Conservation (phyloP, 2,113 vertebrate genomes). For the Erythrocebus patas region DNA sequence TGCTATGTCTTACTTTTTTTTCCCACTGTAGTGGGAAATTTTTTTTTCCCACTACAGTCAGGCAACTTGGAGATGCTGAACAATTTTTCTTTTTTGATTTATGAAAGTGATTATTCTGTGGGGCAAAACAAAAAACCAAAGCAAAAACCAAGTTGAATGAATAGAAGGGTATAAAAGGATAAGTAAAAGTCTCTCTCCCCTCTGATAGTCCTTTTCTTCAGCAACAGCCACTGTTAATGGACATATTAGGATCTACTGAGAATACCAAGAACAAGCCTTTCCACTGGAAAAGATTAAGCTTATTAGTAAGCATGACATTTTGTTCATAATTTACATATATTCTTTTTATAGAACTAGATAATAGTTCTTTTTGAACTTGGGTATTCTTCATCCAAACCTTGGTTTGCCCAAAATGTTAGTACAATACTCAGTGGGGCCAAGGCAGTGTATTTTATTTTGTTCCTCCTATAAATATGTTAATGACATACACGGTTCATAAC, state of each 20-base stretch:
- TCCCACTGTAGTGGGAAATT: background rate
- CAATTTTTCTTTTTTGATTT: background rate
- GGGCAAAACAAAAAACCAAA: background rate
- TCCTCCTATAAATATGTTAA: background rate
- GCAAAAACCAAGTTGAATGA: background rate
- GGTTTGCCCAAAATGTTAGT: background rate
- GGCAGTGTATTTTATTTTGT: background rate
- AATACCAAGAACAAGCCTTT: background rate
- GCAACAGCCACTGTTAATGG: background rate
- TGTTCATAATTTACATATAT: background rate
- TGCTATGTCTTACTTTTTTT: background rate
- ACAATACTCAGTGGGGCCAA: background rate
- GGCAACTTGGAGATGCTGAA: background rate
- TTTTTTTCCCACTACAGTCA: background rate
- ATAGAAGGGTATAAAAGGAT: background rate
- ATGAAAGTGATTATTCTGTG: background rate
- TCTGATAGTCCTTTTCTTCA: background rate
- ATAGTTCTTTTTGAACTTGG: background rate
- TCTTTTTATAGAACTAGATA: background rate
- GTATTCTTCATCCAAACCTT: background rate
- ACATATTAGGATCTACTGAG: background rate
- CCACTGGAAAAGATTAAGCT: background rate
- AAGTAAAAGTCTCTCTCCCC: background rate
- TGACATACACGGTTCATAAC: background rate
- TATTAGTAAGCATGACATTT: background rate